Evolutionary conservation across 2,113 vertebrate species (phyloP), one percentile per base, ranked within the genome.

Genomic region (Carollia perspicillata): DNA sequence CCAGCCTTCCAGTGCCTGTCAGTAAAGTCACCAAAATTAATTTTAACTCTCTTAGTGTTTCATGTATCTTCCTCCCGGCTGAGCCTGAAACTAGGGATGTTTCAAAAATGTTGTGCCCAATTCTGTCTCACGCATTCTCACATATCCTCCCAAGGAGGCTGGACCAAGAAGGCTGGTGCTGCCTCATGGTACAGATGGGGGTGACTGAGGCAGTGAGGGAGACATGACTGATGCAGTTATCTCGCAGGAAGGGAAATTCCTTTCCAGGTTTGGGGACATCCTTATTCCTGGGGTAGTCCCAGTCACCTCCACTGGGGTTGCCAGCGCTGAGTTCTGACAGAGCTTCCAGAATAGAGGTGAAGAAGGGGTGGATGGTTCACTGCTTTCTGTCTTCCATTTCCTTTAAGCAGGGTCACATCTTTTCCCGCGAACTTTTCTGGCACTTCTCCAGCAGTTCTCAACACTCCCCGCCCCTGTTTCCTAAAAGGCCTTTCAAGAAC

Each of bases 401-500:
- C 65, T 79, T 93, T 53, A 86, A 58, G 9, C 55, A 30, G 44
- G 51, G 55, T 85, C 5, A 0, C 35, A 79, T 80, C 77, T 87
- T 93, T 84, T 74, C 66, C 66, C 26, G 2, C 22, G 0, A 69
- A 92, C 74, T 94, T 51, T 88, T n/a, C 90, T 77, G 78, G 69
- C 28, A 8, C 55, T 23, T 5, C 5, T 74, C 63, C 71, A 84
- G 65, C 63, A 42, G 53, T 40, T 93, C 80, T 90, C 89, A 81
- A 79, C 69, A 49, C n/a, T 23, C 89, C 77, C 35, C 3, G 5
- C 44, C 66, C 84, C 88, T 51, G 26, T 94, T 94, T 95, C 93
- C 87, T 94, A 95, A 95, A 95, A 92, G 60, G n/a, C 44, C 89
- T 96, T 90, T 92, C 80, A 88, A 95, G 80, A 89, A 86, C 72